Evolutionary conservation across 1,140 invertebrate species (phyloP).

Genomic region (Cyrtorhinus lividipennis): DNA sequence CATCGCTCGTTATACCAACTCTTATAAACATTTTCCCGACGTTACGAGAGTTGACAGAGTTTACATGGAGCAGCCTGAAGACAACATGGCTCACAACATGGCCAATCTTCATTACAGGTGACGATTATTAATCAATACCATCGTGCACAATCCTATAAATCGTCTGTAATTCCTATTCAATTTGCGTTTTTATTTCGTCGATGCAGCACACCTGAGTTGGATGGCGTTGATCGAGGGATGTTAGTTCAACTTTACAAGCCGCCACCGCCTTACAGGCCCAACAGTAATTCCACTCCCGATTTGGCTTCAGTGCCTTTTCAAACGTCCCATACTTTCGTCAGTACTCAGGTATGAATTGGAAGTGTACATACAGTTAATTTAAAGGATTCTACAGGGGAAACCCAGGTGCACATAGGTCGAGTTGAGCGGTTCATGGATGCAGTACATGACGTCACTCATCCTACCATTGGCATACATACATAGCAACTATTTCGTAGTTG

Average conservation of each 20-base stretch:
- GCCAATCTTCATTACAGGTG: slow-evolving; percentile 26
- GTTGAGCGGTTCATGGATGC: too few relatives aligned
- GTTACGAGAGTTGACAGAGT: slow-evolving; percentile 25
- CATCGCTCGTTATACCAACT: slow-evolving; percentile 11
- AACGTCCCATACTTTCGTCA: slow-evolving; percentile 23
- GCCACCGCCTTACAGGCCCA: slow-evolving; percentile 63
- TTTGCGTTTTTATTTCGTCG: too few relatives aligned
- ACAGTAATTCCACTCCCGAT: slow-evolving; percentile 66
- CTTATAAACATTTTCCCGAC: slow-evolving; percentile 28
- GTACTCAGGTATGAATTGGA: slow-evolving; percentile 24
- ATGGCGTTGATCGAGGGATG: slow-evolving; percentile 34
- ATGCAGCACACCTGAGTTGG: slow-evolving; percentile 36
- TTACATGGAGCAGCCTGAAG: slow-evolving; percentile 22
- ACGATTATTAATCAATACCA: too few relatives aligned
- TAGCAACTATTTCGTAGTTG: too few relatives aligned
- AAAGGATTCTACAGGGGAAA: too few relatives aligned
- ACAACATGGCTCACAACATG: slow-evolving; percentile 18
- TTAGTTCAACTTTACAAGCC: slow-evolving; percentile 61
- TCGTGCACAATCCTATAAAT: too few relatives aligned
- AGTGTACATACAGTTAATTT: too few relatives aligned
- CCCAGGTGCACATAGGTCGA: not conserved
- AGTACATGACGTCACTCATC: not conserved
- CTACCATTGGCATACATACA: too few relatives aligned
- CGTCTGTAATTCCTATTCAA: too few relatives aligned
- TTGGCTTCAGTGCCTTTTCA: slow-evolving; percentile 37